A percentile compares a stretch with the other conserved stretches of the same genome.
Conservation (phyloP, 1,140 invertebrate genomes). For the Cotesia vestalis region DNA sequence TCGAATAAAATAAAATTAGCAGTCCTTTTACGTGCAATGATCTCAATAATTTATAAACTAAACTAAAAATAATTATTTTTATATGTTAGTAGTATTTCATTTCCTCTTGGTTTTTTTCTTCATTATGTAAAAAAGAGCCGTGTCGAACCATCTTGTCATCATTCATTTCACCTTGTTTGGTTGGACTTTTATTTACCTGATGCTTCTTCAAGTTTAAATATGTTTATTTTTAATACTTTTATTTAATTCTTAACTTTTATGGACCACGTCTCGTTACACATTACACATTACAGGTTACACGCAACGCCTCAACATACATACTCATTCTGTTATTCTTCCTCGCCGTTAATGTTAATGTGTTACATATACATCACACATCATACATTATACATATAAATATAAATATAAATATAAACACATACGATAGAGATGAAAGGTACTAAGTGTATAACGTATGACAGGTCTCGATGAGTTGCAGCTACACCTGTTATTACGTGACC, state of each 20-base stretch:
- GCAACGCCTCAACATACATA: background rate
- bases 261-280: background rate
- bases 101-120: slow-evolving; percentile 11
- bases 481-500: slow-evolving; percentile 12
- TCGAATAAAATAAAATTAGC: too few relatives aligned
- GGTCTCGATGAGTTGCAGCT: background rate
- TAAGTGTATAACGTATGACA: slow-evolving; percentile 20
- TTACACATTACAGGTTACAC: slow-evolving; percentile 29
- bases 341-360: background rate
- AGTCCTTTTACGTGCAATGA: too few relatives aligned
- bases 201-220: slow-evolving; percentile 6
- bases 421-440: background rate
- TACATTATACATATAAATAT: background rate
- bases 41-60: too few relatives aligned
- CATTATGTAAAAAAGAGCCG: background rate
- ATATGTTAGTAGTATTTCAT: background rate
- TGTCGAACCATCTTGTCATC: slow-evolving; percentile 42
- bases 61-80: too few relatives aligned
- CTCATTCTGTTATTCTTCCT: background rate
- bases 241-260: slow-evolving; percentile 3
- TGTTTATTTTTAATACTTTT: slow-evolving; percentile 18
- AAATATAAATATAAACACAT: background rate
- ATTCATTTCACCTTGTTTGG: slow-evolving; percentile 25
- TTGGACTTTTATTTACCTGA: background rate
- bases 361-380: background rate